Conservation (phyloP, 2,888 invertebrate genomes). For the Globia sparganii region DNA sequence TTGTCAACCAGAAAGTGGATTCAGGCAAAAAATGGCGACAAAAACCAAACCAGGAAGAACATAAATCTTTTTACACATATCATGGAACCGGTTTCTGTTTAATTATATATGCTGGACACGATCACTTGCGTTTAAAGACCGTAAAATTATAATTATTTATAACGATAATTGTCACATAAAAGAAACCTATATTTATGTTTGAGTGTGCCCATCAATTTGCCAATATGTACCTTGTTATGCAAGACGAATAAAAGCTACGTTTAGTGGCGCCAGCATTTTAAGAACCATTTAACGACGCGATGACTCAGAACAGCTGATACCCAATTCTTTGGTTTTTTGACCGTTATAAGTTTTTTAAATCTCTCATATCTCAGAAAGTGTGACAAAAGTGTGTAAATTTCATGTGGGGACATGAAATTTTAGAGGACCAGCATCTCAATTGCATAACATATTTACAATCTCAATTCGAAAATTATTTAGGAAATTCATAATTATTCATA, state of each 20-base stretch:
- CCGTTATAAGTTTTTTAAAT: background rate
- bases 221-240: conserved; percentile 47
- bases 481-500: background rate
- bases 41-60: conserved; percentile 51
- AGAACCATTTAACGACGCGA: background rate
- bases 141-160: conserved; percentile 58
- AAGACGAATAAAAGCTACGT: conserved; percentile 36
- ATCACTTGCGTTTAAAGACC: conserved; percentile 46
- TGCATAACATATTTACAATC: background rate
- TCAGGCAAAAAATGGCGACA: conserved; percentile 48
- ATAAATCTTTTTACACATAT: conserved; percentile 58
- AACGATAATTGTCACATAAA: conserved; percentile 60
- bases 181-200: conserved; percentile 53
- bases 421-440: background rate
- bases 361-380: background rate
- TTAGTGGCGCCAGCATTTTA: conserved; percentile 31
- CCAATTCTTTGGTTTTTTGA: background rate
- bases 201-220: conserved; percentile 55
- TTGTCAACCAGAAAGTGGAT: conserved; percentile 36
- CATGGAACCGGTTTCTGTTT: conserved; percentile 42
- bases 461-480: background rate
- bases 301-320: background rate
- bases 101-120: conserved; percentile 57
- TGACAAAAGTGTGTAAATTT: no score
- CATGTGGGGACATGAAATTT: no score